Evolutionary conservation across 2,888 invertebrate species (phyloP).

Genomic region (Xiphydria camelus): DNA sequence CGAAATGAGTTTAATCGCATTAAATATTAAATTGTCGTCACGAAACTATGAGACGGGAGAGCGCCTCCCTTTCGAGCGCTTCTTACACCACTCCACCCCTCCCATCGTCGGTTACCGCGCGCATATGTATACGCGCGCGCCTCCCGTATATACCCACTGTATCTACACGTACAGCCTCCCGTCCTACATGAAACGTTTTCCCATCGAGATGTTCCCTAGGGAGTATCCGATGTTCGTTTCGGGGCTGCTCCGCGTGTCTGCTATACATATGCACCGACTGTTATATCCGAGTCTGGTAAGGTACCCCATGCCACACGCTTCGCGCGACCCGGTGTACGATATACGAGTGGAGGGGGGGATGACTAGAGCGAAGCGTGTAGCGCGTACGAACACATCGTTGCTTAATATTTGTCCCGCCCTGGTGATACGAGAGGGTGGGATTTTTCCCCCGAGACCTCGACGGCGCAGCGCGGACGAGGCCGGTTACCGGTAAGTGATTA

Average conservation of each 20-base stretch:
- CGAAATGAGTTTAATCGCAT: constrained; percentile 54
- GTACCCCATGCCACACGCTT: not conserved
- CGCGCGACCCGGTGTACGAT: not conserved
- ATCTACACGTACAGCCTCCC: constrained; percentile 26
- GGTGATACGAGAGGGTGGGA: constrained; percentile 26
- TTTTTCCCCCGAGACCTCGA: constrained; percentile 41
- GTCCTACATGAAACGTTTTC: constrained; percentile 21
- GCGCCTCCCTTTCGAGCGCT: not conserved
- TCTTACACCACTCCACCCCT: not conserved
- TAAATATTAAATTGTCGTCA: constrained; percentile 52
- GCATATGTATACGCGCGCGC: too few species aligned
- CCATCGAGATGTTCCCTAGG: constrained; percentile 27
- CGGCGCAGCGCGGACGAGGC: too few species aligned
- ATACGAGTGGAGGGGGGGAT: not conserved
- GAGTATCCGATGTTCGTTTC: constrained; percentile 19
- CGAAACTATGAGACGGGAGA: constrained; percentile 24
- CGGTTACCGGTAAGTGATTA: constrained; percentile 41
- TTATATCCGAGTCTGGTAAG: constrained; percentile 1
- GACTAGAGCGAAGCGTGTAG: constrained; percentile 4
- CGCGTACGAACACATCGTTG: constrained; percentile 13
- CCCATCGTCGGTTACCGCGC: too few species aligned
- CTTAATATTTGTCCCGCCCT: constrained; percentile 1
- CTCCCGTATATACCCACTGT: constrained; percentile 9
- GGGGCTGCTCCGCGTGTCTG: constrained; percentile 9
- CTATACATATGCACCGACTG: constrained; percentile 3